Conservation (phyloP, 2,113 vertebrate species). For the Diadophis punctatus region DNA sequence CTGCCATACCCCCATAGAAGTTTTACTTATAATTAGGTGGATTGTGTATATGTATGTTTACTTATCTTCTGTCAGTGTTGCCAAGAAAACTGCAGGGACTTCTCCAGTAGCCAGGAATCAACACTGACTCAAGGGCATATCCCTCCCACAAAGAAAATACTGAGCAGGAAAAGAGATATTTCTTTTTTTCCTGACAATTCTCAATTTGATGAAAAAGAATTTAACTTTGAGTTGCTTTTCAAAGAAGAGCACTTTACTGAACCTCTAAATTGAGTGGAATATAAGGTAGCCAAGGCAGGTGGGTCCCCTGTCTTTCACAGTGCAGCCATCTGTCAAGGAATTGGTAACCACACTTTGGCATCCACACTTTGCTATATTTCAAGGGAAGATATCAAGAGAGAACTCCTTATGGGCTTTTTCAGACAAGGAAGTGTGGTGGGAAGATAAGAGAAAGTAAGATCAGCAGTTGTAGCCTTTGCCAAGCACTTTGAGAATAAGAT, state of each 20-base stretch:
- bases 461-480: background rate
- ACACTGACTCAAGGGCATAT: background rate
- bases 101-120: background rate
- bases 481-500: background rate
- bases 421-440: background rate
- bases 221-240: background rate
- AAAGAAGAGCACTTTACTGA: background rate
- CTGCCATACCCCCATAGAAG: background rate
- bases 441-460: background rate
- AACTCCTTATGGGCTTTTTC: background rate
- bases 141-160: background rate
- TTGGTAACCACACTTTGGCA: background rate
- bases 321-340: background rate
- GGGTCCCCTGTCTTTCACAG: background rate
- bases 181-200: background rate
- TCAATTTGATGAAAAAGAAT: background rate
- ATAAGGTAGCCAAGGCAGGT: background rate
- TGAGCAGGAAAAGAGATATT: background rate
- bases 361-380: background rate
- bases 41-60: background rate
- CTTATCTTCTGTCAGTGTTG: background rate
- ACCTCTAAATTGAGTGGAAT: background rate
- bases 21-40: background rate
- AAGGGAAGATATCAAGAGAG: background rate
- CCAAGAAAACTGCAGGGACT: background rate